phyloP scores from a whole-genome alignment of 2,888 invertebrate genomes.

The Pollenia amentaria region DNA sequence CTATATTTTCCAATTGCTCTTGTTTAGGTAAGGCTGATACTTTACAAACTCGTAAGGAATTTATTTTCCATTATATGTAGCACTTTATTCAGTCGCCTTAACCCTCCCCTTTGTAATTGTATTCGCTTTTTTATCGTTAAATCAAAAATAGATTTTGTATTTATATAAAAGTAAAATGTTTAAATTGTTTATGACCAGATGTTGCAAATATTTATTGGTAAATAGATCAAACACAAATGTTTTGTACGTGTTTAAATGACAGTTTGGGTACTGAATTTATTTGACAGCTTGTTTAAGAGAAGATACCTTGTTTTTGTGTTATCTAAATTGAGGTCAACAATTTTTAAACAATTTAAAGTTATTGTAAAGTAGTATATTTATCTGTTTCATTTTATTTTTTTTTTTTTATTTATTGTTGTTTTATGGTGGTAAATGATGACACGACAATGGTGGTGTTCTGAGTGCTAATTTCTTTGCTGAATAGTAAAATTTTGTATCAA shows the following conservation, averaged over 20 bases:
- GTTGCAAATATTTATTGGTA: conserved; percentile 32
- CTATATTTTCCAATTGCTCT: too few relatives aligned
- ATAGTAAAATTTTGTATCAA: background rate
- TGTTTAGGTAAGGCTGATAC: too few relatives aligned
- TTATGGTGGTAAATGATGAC: background rate
- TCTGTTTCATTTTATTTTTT: background rate
- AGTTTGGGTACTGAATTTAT: too few relatives aligned
- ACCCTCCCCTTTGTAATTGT: too few relatives aligned
- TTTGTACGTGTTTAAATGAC: background rate
- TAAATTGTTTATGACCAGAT: conserved; percentile 21
- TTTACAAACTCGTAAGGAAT: too few relatives aligned
- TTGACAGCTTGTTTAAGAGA: background rate
- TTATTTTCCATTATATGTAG: too few relatives aligned
- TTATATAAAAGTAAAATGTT: background rate
- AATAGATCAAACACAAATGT: conserved; percentile 18
- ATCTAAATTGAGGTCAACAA: conserved; percentile 43
- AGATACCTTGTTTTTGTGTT: background rate
- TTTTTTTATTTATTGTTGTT: background rate
- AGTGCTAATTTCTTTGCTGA: background rate
- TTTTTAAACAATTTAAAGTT: conserved; percentile 17
- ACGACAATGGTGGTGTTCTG: background rate
- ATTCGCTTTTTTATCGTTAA: background rate
- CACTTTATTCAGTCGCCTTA: too few relatives aligned
- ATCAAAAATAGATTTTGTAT: background rate
- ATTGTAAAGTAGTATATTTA: background rate